A percentile compares a stretch with the other conserved stretches of the same genome.
These are phyloP conservation scores for Anoplophora glabripennis DNA, from an alignment of 1,140 invertebrate genomes.

Conservation along the genomic window DNA sequence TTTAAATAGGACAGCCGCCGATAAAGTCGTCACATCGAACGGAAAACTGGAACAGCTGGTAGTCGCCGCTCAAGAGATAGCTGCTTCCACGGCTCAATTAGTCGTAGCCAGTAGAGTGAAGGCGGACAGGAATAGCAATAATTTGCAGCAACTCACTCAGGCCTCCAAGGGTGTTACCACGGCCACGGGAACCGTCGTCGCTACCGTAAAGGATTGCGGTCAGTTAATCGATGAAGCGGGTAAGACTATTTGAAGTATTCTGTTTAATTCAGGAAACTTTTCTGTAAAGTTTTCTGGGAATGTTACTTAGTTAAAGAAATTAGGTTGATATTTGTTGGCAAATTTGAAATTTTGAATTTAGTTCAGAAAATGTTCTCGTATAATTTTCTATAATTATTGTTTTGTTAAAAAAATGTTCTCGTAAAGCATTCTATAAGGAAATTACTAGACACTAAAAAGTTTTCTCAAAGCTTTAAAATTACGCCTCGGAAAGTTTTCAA, in stretches of 20 bases:
- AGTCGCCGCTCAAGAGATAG: slow-evolving; percentile 96
- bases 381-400: no score
- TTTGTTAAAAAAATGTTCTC: no score
- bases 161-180: slow-evolving; percentile 86
- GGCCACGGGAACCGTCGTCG: slow-evolving; percentile 88
- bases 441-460: no score
- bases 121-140: slow-evolving; percentile 77
- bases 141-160: slow-evolving; percentile 72
- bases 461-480: no score
- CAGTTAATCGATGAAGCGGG: slow-evolving; percentile 76
- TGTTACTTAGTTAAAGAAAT: no score
- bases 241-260: slow-evolving; percentile 17
- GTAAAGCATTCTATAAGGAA: no score
- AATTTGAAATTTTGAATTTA: no score
- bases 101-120: slow-evolving; percentile 94
- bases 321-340: no score
- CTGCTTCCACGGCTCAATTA: slow-evolving; percentile 93
- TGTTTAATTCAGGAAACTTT: no score
- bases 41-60: slow-evolving; percentile 92
- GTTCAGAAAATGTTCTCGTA: no score
- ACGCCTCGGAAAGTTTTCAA: no score
- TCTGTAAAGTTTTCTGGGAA: no score
- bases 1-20: slow-evolving; percentile 77
- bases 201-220: slow-evolving; percentile 84
- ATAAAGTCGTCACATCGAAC: slow-evolving; percentile 83